Base-by-base conservation (phyloP, 2,797 vertebrate species). In the Orestias chungarensis region DNA sequence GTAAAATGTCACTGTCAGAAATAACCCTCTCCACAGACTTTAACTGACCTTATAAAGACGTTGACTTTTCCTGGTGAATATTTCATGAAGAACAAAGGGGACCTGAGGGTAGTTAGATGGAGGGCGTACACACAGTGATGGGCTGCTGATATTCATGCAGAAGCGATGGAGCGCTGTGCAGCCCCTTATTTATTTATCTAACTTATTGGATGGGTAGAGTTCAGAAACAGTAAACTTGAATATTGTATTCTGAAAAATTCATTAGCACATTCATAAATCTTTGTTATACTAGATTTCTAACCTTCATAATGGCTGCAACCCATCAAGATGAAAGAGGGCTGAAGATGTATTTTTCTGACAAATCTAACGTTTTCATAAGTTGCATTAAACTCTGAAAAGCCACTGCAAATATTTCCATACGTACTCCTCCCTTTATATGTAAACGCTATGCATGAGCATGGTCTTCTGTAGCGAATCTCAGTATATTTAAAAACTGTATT, bases 1-100 rank as follows among this genome's bases (percentile, higher is more conserved):
- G 27, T 52, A n/a, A 52, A 52, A 12, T 25, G 12, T 27, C 23
- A 52, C 49, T 25, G 49, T 50, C 59, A 79, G 79, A 68, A 17
- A 11, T 59, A 43, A 71, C 65, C 66, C 64, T 50, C 70, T 15
- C 69, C 10, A 20, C 69, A 55, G 14, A 81, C 64, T 2, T 62
- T 44, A 35, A 70, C 66, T 64, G 50, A 69, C 73, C 70, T 70
- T 38, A 73, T 82, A 78, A 71, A 76, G 64, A 64, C 72, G 27
- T n/a, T 20, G 38, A 69, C 40, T 70, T n/a, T 76, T 70, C 33
- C 75, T 8, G 33, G 46, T 73, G 79, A 85, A 79, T 85, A 66
- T 81, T 82, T 80, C 40, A 83, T 71, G 68, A n/a, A 20, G 52
- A 75, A 74, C 68, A 85, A 77, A 59, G 35, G 49, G 47, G 70